Base-by-base conservation (phyloP, 64 coral and sea anemone species). In the Pocillopora verrucosa region DNA sequence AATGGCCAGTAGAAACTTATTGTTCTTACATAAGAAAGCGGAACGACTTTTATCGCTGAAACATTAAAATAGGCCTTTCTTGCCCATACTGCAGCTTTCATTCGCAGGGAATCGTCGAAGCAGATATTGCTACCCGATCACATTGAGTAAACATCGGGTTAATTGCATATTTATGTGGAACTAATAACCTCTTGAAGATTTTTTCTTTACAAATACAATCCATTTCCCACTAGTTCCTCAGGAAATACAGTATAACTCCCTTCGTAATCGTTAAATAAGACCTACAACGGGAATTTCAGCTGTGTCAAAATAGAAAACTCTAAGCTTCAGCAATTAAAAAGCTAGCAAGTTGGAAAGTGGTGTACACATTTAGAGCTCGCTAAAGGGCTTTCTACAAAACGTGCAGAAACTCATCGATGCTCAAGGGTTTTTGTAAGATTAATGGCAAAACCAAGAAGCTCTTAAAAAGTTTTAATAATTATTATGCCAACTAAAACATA, bases 21-120 rank as follows among this genome's bases (percentile, higher is more conserved):
- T 64, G 60, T 83, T 67, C 80, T 65, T 20, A 83, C 13, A 67
- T 41, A 83, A 35, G 7, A 83, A 30, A 83, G 36, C 4, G 80
- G 45, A 68, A 30, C 59, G 75, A 51, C 25, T 24, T 70, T 24
- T 82, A 51, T 51, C 41, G 41, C 30, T 81, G 78, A 81, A 82
- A 82, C 63, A 82, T 81, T 81, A 81, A 81, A 34, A 35, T 58
- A 17, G 13, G 17, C 59, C 16, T 34, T 81, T 60, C 59, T 63
- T 81, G 30, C 15, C 41, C 14, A 67, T 34, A 51, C 41, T 51
- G 41, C 41, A 34, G 58, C 26, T 35, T 37, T 30, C 11, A 5
- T 20, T 17, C 38, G 26, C 80, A 7, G 14, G 19, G 17, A 19
- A 0, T 61, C 65, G 16, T 45, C 61, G 61, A 83, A 65, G 9